Base-by-base conservation (phyloP, 1,140 invertebrate species). In the Leptonema lineaticorne region DNA sequence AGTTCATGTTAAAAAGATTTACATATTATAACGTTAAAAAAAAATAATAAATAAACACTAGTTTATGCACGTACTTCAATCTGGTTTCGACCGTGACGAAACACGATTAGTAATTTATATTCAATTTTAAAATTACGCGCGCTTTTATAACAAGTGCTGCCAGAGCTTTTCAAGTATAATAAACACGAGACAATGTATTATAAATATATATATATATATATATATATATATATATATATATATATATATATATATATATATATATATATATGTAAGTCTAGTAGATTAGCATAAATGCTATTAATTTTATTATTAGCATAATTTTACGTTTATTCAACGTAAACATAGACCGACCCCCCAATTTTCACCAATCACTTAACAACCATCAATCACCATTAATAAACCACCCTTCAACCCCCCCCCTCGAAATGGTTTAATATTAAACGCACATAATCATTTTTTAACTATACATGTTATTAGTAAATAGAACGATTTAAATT, bases 221-320 rank as follows among this genome's bases (percentile, higher is more conserved):
- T 46, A 46, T 9, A 4, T 9, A 46, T 46, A 16, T 16, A 16
- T 16, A 46, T 33, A 33, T 33, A 11, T 11, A 33, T 33, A 33
- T 33, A 33, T 33, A 11, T 33, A 33, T 33, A 11, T 33, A 33
- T 33, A 33, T 33, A 33, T 33, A 11, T 11, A 33, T 33, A 11
- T 33, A 33, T 11, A 41, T 16, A 16, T 41, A 41, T 41, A 41
- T 16, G 37, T 16, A 16, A 41, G 37, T 48, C 18, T 14, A 20
- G 1, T 48, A 8, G 5, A 48, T 48, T 48, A 20, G 46, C 20
- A 48, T 48, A 48, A 48, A 48, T 20, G 46, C 20, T 48, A 3
- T 48, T 48, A 22, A 48, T 48, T 48, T 22, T 16, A 48, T 18
- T 48, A 22, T 53, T 53, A 53, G 22, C 24, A 53, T 53, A 53